These are phyloP conservation scores for Varanus komodoensis DNA, from an alignment of 2,113 vertebrate genomes.

Conservation along the genomic window DNA sequence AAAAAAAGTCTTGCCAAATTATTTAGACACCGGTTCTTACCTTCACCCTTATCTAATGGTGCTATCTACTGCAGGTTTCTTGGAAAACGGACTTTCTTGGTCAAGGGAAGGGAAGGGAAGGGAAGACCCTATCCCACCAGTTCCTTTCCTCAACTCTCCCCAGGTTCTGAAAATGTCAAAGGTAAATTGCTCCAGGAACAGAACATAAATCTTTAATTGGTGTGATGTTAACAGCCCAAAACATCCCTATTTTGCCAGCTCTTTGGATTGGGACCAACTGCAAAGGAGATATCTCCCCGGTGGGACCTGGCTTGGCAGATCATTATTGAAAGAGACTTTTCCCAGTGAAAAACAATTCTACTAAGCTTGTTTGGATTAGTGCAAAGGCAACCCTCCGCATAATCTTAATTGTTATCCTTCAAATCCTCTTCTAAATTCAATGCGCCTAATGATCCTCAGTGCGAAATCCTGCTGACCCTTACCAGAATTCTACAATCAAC, in stretches of 20 bases:
- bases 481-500: background rate
- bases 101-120: too few relatives aligned
- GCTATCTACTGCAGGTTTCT: background rate
- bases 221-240: background rate
- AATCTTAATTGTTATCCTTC: slow-evolving; percentile 2
- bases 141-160: background rate
- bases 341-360: background rate
- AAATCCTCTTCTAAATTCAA: slow-evolving; percentile 6
- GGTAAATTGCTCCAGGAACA: background rate
- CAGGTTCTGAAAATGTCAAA: background rate
- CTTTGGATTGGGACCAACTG: background rate
- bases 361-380: background rate
- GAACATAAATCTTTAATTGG: background rate
- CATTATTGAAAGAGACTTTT: background rate
- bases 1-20: too few relatives aligned
- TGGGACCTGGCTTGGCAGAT: background rate
- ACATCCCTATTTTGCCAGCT: background rate
- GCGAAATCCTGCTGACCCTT: background rate
- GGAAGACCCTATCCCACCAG: background rate
- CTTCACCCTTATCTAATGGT: too few relatives aligned
- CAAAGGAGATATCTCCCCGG: background rate
- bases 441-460: background rate
- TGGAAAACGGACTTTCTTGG: background rate
- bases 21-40: too few relatives aligned
- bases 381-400: background rate